Evolutionary conservation across 2,113 vertebrate genomes (phyloP).

Genomic region (Acrocephalus arundinaceus): DNA sequence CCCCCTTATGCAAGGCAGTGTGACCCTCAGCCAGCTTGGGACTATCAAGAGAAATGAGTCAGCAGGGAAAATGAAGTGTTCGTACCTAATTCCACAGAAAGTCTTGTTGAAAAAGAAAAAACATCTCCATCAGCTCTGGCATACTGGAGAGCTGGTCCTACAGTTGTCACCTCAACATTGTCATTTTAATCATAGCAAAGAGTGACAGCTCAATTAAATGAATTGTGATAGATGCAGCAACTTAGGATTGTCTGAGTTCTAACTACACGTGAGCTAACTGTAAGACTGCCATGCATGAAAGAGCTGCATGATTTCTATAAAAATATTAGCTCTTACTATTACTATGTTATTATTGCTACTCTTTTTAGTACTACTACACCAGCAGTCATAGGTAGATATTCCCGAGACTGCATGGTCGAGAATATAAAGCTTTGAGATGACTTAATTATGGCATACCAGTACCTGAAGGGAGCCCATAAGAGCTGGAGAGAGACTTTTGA

Average conservation of each 20-base stretch:
- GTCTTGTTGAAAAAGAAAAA: not conserved
- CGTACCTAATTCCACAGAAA: not conserved
- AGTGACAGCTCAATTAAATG: not conserved
- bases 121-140: not conserved
- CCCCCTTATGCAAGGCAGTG: not conserved
- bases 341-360: not conserved
- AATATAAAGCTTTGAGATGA: not conserved
- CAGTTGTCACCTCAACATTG: not conserved
- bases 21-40: not conserved
- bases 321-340: not conserved
- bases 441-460: not conserved
- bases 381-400: not conserved
- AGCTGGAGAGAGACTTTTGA: not conserved
- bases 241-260: not conserved
- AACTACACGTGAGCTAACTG: not conserved
- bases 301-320: not conserved
- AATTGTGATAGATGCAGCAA: not conserved
- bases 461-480: not conserved
- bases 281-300: not conserved
- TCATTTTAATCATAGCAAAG: not conserved
- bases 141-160: not conserved
- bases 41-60: not conserved
- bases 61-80: not conserved
- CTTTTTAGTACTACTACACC: not conserved
- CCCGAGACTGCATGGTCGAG: not conserved